These are phyloP conservation scores for Karalla daura DNA, from an alignment of 2,797 vertebrate species.

Conservation along the genomic window DNA sequence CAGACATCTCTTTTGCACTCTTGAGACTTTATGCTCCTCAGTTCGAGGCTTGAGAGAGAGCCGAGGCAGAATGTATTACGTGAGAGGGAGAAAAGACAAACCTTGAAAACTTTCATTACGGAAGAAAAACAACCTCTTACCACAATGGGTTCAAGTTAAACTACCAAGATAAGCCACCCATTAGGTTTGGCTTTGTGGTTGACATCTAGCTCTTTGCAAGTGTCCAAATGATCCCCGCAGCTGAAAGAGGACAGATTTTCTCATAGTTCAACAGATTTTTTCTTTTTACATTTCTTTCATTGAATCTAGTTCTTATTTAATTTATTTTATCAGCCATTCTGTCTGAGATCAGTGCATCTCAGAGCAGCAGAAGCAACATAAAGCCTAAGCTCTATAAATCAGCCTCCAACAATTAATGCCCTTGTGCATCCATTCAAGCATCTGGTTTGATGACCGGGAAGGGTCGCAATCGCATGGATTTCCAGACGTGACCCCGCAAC, in stretches of 20 bases:
- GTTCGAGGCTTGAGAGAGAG: constrained; percentile 52
- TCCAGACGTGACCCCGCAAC: too few species aligned
- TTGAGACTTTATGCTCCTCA: constrained; percentile 70
- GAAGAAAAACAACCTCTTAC: constrained; percentile 9
- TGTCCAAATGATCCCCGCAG: constrained; percentile 1
- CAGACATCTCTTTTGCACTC: constrained; percentile 71
- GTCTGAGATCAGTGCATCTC: constrained; percentile 13
- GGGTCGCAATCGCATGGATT: constrained; percentile 2
- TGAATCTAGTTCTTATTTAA: constrained; percentile 6
- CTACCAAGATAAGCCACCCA: background rate
- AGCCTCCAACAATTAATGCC: constrained; percentile 10
- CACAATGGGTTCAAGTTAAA: constrained; percentile 5
- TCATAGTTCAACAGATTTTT: background rate
- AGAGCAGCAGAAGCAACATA: constrained; percentile 3
- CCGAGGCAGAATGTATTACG: constrained; percentile 19
- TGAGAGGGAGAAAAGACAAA: background rate
- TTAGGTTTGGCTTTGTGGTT: constrained; percentile 2
- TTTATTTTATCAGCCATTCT: constrained; percentile 7
- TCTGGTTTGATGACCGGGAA: background rate
- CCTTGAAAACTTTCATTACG: constrained; percentile 11
- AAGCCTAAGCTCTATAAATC: constrained; percentile 9
- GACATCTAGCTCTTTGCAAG: constrained; percentile 6
- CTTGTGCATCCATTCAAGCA: background rate
- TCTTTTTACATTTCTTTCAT: background rate
- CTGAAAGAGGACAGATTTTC: constrained; percentile 26